A percentile compares a stretch with the other conserved stretches of the same genome.
Evolutionary conservation across 2,113 vertebrate genomes (phyloP).

Genomic region (Corynorhinus townsendii): DNA sequence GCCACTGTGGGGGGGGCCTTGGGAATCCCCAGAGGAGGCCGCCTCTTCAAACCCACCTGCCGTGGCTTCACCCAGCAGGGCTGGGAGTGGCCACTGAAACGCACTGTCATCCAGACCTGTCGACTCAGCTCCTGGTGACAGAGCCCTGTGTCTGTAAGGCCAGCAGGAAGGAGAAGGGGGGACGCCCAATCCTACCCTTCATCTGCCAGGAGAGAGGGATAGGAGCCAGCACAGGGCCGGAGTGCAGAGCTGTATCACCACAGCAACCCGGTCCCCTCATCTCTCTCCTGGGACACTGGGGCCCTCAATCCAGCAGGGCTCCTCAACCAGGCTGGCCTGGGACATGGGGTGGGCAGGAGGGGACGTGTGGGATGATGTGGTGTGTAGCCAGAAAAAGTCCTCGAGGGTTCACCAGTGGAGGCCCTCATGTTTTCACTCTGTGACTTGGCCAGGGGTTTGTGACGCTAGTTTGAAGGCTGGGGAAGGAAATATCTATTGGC

Average conservation of each 20-base stretch:
- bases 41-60: neutral
- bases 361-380: neutral
- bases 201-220: neutral
- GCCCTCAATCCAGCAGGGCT: neutral
- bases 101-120: neutral
- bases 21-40: accelerated
- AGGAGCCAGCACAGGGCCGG: neutral
- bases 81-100: neutral
- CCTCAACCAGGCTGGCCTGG: neutral
- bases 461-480: neutral
- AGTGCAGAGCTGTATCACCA: neutral
- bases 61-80: neutral
- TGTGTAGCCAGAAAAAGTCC: neutral
- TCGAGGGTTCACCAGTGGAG: neutral
- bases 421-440: neutral
- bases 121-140: neutral
- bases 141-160: neutral
- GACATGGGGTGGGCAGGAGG: neutral
- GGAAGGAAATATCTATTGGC: neutral
- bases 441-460: neutral
- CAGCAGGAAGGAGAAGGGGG: neutral
- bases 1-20: neutral
- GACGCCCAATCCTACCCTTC: neutral
- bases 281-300: neutral
- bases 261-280: neutral